Evolutionary conservation across 2,113 vertebrate species (phyloP).

Genomic region (Istiophorus platypterus): DNA sequence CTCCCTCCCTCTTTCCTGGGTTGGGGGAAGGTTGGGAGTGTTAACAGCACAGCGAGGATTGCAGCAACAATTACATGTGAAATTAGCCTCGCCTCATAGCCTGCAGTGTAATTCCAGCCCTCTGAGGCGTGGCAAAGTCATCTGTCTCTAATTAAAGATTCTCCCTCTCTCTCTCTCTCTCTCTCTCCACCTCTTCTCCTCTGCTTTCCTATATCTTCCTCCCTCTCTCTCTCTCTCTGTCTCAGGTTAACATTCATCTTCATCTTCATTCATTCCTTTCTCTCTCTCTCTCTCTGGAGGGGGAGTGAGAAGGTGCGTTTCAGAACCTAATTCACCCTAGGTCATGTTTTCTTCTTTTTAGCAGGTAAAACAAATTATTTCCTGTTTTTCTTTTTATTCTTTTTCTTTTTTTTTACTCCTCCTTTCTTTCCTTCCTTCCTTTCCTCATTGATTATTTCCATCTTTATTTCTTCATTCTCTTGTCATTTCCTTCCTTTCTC

Average conservation of each 20-base stretch:
- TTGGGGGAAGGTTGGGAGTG: conserved; percentile 50
- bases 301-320: neutral
- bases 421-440: neutral
- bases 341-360: conserved; percentile 43
- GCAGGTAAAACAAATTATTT: conserved; percentile 31
- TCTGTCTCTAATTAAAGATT: conserved; percentile 84
- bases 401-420: neutral
- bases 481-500: no score
- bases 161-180: conserved; percentile 24
- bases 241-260: conserved; percentile 37
- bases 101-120: conserved; percentile 83
- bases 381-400: conserved; percentile 5
- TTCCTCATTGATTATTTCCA: neutral
- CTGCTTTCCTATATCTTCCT: conserved; percentile 1
- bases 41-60: conserved; percentile 68
- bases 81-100: conserved; percentile 80
- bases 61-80: conserved; percentile 81
- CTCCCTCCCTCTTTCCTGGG: conserved; percentile 4
- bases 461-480: neutral
- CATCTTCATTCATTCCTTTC: conserved; percentile 36
- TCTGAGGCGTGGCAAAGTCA: conserved; percentile 79
- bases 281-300: neutral
- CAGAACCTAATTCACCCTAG: conserved; percentile 23
- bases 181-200: conserved; percentile 19
- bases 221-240: neutral